phyloP scores from a whole-genome alignment of 2,797 vertebrate species.

The Xenentodon cancila region DNA sequence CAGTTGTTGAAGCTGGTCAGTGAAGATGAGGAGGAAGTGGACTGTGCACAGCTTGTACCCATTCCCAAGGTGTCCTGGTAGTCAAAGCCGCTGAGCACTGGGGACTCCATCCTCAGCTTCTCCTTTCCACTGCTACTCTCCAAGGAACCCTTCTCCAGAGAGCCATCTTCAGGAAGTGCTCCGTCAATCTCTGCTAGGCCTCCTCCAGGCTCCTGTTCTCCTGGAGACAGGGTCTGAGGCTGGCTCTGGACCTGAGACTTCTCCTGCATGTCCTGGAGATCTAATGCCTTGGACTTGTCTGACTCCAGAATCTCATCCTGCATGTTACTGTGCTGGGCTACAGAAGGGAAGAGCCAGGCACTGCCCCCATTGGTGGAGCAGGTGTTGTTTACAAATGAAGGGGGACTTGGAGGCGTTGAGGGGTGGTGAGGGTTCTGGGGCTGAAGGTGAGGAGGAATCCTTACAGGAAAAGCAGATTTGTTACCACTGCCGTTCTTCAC shows the following conservation, averaged over 20 bases:
- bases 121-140: slow-evolving; percentile 93
- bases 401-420: slow-evolving; percentile 90
- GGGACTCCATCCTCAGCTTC: slow-evolving; percentile 95
- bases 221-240: slow-evolving; percentile 87
- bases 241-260: slow-evolving; percentile 92
- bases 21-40: slow-evolving; percentile 93
- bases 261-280: slow-evolving; percentile 84
- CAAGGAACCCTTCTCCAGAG: slow-evolving; percentile 88
- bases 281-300: slow-evolving; percentile 93
- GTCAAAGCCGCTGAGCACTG: slow-evolving; percentile 94
- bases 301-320: slow-evolving; percentile 99
- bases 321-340: slow-evolving; percentile 95
- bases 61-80: slow-evolving; percentile 95
- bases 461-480: slow-evolving; percentile 98
- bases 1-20: slow-evolving; percentile 98
- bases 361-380: slow-evolving; percentile 95
- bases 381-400: slow-evolving; percentile 96
- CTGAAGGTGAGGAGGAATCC: slow-evolving; percentile 98
- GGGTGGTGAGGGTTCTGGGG: slow-evolving; percentile 94
- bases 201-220: slow-evolving; percentile 90
- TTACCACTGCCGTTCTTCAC: slow-evolving; percentile 98
- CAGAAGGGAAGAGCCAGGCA: slow-evolving; percentile 97
- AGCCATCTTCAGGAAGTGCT: slow-evolving; percentile 88
- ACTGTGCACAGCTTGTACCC: slow-evolving; percentile 88
- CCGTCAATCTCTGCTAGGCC: slow-evolving; percentile 93